Base-by-base conservation (phyloP, 2,888 invertebrate species). In the Bursaphelenchus okinawaensis region DNA sequence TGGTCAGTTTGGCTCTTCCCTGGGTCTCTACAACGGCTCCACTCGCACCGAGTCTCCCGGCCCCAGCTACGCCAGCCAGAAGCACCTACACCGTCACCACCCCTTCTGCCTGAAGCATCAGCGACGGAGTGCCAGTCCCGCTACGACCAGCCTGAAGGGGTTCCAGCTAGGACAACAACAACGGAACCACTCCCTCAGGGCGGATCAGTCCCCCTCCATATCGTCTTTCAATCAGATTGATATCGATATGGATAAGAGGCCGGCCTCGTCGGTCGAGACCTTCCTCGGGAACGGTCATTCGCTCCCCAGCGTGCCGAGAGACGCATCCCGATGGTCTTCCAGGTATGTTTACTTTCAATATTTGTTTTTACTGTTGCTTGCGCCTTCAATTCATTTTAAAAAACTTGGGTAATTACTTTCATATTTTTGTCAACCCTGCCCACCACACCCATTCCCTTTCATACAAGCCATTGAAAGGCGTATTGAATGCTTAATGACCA, bases 211-310 rank as follows among this genome's bases (percentile, higher is more conserved):
- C 20, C 61, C 61, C 16, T 61, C 61, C 27, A 62, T 28, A 23
- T 61, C 55, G 12, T 57, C 57, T 27, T 61, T 61, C 55, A 23
- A 61, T 27, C 60, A 61, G 55, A 22, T 54, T 12, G 55, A 54
- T 9, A 59, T 51, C 27, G 26, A 24, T 27, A 66, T 66, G 66
- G 66, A 66, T 27, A 51, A 59, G 26, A 22, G 66, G 24, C 66
- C 66, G 3, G 54, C 67, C 19, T 63, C 60, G 9, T 67, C 67
- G n/a, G 68, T 66, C 19, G 66, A 66, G 12, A 69, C 66, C 9
- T 66, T 63, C 51, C 26, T 65, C 2, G 29, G 28, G 4, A 24
- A 20, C 19, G 54, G 22, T 54, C 7, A 54, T 24, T 12, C 12
- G 12, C 40, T 12, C 40, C 12, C 12, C 51, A 40, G 31, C 7